Percentiles rank a stretch among this genome's conserved stretches.
These are phyloP conservation scores for Protosalanx chinensis DNA, from an alignment of 2,797 vertebrate species.

Conservation along the genomic window DNA sequence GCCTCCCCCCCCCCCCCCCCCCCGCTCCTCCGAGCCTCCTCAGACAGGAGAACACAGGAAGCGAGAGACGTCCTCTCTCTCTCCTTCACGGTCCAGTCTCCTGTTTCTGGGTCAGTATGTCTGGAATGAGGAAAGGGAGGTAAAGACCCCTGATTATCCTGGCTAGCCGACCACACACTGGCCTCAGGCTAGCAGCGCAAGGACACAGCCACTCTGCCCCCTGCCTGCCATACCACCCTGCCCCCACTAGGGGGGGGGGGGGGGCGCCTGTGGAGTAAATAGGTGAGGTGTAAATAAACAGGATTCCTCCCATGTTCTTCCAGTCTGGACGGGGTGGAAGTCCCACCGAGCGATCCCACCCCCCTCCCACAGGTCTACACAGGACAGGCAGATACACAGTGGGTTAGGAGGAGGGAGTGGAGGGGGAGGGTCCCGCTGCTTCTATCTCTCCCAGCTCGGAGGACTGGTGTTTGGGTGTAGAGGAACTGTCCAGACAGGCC, in stretches of 20 bases:
- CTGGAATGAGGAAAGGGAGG: not conserved
- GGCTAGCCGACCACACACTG: not conserved
- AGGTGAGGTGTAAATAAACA: not conserved
- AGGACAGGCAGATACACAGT: not conserved
- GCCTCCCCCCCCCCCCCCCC: not conserved
- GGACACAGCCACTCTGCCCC: not conserved
- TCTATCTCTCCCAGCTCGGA: not conserved
- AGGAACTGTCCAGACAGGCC: no score
- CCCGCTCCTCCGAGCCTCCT: conserved; percentile 11
- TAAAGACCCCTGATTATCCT: not conserved
- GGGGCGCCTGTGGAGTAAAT: conserved; percentile 9
- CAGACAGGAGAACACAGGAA: conserved; percentile 11
- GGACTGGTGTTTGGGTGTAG: no score
- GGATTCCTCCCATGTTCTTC: not conserved
- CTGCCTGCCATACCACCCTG: conserved; percentile 5
- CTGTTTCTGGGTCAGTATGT: conserved; percentile 41
- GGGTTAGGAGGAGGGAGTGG: conserved; percentile 20
- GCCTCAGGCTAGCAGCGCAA: not conserved
- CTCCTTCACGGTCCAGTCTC: not conserved
- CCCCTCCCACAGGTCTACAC: no score
- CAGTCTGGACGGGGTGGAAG: not conserved
- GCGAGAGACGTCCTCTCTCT: not conserved
- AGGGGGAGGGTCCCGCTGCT: conserved; percentile 7
- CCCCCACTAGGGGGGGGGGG: no score
- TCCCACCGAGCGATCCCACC: no score